A percentile compares a stretch with the other conserved stretches of the same genome.
These are phyloP conservation scores for Lasaia peninsularis DNA, from an alignment of 1,140 invertebrate genomes.

Conservation along the genomic window DNA sequence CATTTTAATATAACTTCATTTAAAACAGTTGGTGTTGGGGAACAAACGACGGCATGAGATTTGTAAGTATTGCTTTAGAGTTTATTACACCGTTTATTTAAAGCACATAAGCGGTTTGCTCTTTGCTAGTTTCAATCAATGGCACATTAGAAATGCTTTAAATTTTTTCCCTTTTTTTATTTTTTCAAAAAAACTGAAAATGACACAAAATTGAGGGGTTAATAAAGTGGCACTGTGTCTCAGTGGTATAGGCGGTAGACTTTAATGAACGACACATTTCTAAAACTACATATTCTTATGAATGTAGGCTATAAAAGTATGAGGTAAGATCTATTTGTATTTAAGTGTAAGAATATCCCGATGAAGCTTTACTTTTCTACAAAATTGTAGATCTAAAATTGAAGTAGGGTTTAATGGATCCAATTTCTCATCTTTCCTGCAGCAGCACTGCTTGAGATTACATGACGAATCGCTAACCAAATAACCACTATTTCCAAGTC, in stretches of 20 bases:
- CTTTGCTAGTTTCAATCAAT: constrained; percentile 31
- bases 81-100: constrained; percentile 41
- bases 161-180: neutral
- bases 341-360: constrained; percentile 63
- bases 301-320: constrained; percentile 65
- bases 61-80: constrained; percentile 71
- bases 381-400: constrained; percentile 45
- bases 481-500: constrained; percentile 80
- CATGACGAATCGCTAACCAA: constrained; percentile 56
- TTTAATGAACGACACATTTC: constrained; percentile 27
- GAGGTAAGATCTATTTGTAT: constrained; percentile 56
- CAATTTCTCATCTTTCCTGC: constrained; percentile 46
- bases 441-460: constrained; percentile 59
- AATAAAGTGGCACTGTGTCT: constrained; percentile 25
- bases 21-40: constrained; percentile 72
- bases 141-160: constrained; percentile 25
- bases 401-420: constrained; percentile 44
- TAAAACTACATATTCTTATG: constrained; percentile 70
- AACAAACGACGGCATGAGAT: constrained; percentile 67
- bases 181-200: neutral
- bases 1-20: constrained; percentile 54
- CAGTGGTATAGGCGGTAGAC: constrained; percentile 60
- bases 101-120: constrained; percentile 29
- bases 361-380: constrained; percentile 71
- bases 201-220: neutral